These are phyloP conservation scores for Melieria crassipennis DNA, from an alignment of 2,888 invertebrate genomes.

Conservation along the genomic window DNA sequence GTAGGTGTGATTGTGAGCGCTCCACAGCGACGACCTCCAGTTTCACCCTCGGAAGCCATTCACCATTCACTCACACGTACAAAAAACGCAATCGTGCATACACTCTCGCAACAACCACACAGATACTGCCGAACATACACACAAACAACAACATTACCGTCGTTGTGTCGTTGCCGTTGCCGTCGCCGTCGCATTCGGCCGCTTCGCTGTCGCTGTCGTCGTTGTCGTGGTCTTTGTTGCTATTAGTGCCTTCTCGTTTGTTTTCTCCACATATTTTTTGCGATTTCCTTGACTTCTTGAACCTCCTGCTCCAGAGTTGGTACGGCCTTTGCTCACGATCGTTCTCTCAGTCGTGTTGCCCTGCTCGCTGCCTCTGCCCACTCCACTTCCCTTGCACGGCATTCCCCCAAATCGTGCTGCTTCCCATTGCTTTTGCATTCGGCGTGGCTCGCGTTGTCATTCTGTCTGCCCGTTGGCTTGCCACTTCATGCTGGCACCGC, in stretches of 20 bases:
- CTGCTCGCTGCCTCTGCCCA: background rate
- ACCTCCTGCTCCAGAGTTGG: slow-evolving; percentile 27
- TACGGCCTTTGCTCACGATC: background rate
- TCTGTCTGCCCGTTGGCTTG: slow-evolving; percentile 24
- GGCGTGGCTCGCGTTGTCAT: slow-evolving; percentile 18
- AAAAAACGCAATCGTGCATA: slow-evolving; percentile 4
- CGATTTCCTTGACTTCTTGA: slow-evolving; percentile 52
- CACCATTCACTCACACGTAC: slow-evolving; percentile 21
- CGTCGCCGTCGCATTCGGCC: background rate
- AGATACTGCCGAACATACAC: background rate
- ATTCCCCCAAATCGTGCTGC: background rate
- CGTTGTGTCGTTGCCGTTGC: background rate
- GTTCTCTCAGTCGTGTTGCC: background rate
- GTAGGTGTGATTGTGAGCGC: background rate
- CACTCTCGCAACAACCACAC: slow-evolving; percentile 20
- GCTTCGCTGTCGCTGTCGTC: background rate
- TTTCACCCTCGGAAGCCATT: slow-evolving; percentile 45
- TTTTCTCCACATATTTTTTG: slow-evolving; percentile 3
- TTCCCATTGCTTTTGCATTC: background rate
- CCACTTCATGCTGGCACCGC: slow-evolving; percentile 21
- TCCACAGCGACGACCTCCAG: slow-evolving; percentile 46
- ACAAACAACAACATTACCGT: background rate
- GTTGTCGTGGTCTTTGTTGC: background rate
- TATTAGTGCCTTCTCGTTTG: background rate
- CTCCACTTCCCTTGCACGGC: background rate